A percentile compares a stretch with the other conserved stretches of the same genome.
phyloP scores from a whole-genome alignment of 2,888 invertebrate species.

The Drosophila mayaguana region DNA sequence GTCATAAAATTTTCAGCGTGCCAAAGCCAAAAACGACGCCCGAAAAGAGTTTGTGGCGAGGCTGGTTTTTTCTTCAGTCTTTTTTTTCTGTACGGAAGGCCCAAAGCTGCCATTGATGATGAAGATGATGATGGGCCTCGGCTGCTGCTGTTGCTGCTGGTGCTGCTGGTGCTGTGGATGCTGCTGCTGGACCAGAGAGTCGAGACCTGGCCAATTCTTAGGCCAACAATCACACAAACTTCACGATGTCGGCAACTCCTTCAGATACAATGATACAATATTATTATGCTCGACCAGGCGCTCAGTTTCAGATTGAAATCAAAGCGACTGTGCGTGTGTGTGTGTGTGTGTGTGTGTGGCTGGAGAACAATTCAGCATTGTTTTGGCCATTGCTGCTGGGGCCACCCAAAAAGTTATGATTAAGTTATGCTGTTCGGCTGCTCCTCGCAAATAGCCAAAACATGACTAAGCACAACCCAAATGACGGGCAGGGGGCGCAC shows the following conservation, averaged over 20 bases:
- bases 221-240: constrained; percentile 50
- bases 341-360: constrained; percentile 39
- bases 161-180: constrained; percentile 20
- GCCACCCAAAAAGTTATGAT: constrained; percentile 84
- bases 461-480: constrained; percentile 64
- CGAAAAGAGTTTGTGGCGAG: constrained; percentile 27
- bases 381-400: constrained; percentile 67
- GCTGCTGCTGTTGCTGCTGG: constrained; percentile 37
- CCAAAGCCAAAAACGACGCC: constrained; percentile 60
- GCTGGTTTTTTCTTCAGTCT: background rate
- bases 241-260: constrained; percentile 68
- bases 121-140: constrained; percentile 73
- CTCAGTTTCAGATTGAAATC: constrained; percentile 74
- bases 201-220: constrained; percentile 37
- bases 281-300: constrained; percentile 74
- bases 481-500: background rate
- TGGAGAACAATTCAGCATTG: constrained; percentile 76
- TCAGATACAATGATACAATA: constrained; percentile 78
- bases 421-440: constrained; percentile 69
- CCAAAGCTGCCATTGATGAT: constrained; percentile 76
- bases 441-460: constrained; percentile 67
- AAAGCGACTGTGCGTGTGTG: constrained; percentile 59
- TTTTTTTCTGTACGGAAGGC: constrained; percentile 72
- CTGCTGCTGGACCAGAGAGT: background rate
- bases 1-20: constrained; percentile 81